phyloP scores from a whole-genome alignment of 2,888 invertebrate genomes.

The Cerceris rybyensis region DNA sequence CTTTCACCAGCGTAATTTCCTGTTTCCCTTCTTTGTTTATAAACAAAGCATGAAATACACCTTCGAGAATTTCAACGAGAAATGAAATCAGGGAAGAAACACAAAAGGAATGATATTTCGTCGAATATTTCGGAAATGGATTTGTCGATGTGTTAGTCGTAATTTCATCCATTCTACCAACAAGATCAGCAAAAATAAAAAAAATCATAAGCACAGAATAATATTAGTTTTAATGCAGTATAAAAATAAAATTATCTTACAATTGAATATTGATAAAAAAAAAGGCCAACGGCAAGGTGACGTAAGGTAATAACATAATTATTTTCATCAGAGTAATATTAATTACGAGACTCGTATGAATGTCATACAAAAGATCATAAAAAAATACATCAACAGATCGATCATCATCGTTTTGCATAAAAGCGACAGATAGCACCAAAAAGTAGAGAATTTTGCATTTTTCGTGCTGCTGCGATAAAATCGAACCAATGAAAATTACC shows the following conservation, averaged over 20 bases:
- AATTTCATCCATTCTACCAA: neutral
- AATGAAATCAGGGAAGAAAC: too few species aligned
- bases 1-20: too few species aligned
- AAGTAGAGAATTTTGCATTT: slow-evolving; percentile 10
- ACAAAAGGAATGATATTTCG: too few species aligned
- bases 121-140: too few species aligned
- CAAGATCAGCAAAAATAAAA: neutral
- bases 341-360: slow-evolving; percentile 1
- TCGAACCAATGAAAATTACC: neutral
- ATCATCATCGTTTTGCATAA: neutral
- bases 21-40: too few species aligned
- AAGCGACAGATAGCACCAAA: slow-evolving; percentile 5
- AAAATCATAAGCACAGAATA: neutral
- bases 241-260: slow-evolving; percentile 9
- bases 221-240: neutral
- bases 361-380: slow-evolving; percentile 22
- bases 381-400: neutral
- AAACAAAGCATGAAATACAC: too few species aligned
- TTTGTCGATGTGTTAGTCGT: too few species aligned
- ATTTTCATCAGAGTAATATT: neutral
- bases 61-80: too few species aligned
- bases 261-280: neutral
- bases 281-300: too few species aligned
- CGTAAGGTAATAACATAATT: too few species aligned
- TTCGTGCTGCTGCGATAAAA: neutral